Percentiles rank a stretch among this genome's conserved stretches.
phyloP scores from a whole-genome alignment of 2,888 invertebrate species.

The Zygaena filipendulae region DNA sequence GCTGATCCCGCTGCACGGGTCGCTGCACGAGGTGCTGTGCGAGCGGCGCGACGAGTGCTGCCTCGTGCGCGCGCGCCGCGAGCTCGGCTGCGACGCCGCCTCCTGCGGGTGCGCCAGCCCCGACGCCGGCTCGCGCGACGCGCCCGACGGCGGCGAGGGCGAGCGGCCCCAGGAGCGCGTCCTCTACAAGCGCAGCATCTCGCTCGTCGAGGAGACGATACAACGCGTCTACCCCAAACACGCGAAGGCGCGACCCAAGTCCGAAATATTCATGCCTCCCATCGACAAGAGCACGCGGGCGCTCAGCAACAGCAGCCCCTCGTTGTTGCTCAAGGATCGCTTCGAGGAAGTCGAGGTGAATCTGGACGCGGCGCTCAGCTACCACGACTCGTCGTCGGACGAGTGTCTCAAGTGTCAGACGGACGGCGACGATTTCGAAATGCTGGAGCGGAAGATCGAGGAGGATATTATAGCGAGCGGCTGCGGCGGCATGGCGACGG shows the following conservation, averaged over 20 bases:
- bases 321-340: conserved; percentile 26
- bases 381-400: conserved; percentile 57
- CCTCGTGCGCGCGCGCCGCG: conserved; percentile 43
- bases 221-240: conserved; percentile 39
- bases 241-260: conserved; percentile 21
- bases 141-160: conserved; percentile 31
- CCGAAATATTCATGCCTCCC: conserved; percentile 25
- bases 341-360: conserved; percentile 45
- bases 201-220: conserved; percentile 47
- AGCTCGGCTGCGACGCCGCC: conserved; percentile 53
- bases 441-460: conserved; percentile 45
- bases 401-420: conserved; percentile 42
- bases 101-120: conserved; percentile 52
- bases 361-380: conserved; percentile 47
- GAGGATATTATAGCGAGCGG: conserved; percentile 31
- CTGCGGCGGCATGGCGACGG: conserved; percentile 24
- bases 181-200: conserved; percentile 52
- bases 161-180: conserved; percentile 36
- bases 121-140: conserved; percentile 45
- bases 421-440: conserved; percentile 49
- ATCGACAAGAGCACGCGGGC: conserved; percentile 29
- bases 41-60: conserved; percentile 59
- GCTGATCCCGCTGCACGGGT: conserved; percentile 52
- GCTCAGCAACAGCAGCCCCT: conserved; percentile 47
- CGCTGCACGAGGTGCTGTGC: conserved; percentile 57